phyloP scores from a whole-genome alignment of 2,888 invertebrate genomes.

The Cremastobaeus sp. region DNA sequence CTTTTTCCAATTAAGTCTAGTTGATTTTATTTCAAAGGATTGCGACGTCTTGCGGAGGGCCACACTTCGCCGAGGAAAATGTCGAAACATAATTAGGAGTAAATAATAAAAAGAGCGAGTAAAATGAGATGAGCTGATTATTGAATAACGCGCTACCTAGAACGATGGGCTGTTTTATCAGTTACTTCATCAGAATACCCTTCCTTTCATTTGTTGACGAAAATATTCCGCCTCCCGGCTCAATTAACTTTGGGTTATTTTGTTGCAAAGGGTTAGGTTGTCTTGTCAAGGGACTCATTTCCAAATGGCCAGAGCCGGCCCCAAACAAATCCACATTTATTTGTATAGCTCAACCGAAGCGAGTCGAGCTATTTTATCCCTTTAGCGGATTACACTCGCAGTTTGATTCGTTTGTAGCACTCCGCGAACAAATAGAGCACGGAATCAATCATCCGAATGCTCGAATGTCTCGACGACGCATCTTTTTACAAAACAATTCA shows the following conservation, averaged over 20 bases:
- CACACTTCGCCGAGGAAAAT: neutral
- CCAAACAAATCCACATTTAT: conserved; percentile 70
- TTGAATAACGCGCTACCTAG: too few relatives aligned
- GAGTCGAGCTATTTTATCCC: conserved; percentile 75
- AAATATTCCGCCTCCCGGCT: neutral
- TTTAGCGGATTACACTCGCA: conserved; percentile 76
- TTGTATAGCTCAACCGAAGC: conserved; percentile 77
- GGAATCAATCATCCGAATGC: conserved; percentile 72
- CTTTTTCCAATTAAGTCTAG: conserved; percentile 8
- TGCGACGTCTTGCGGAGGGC: too few relatives aligned
- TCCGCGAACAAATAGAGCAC: conserved; percentile 68
- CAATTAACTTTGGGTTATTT: conserved; percentile 18
- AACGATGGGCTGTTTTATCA: too few relatives aligned
- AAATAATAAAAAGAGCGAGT: neutral
- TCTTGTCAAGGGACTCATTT: conserved; percentile 53
- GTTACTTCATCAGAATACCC: too few relatives aligned
- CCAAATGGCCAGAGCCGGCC: conserved; percentile 44
- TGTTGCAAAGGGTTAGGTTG: neutral
- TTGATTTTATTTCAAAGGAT: conserved; percentile 2
- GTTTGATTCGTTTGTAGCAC: conserved; percentile 77
- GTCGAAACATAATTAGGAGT: neutral
- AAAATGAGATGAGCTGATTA: too few relatives aligned
- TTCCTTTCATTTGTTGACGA: too few relatives aligned
- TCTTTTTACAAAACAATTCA: conserved; percentile 54
- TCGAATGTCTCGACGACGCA: conserved; percentile 1